Conservation (phyloP, 2,797 vertebrate genomes). For the Eulemur coronatus region DNA sequence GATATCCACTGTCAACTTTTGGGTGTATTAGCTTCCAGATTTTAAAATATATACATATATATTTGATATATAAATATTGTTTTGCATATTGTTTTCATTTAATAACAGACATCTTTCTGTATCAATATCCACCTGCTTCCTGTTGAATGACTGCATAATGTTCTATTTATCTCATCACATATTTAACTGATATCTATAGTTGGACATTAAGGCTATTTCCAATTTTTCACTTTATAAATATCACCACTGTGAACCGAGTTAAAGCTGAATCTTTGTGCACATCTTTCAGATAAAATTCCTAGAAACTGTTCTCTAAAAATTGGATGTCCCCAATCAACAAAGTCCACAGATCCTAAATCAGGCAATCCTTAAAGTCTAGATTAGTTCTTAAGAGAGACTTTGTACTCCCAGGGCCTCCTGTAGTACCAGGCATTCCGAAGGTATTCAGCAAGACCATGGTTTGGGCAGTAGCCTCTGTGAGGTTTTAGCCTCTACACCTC, state of each 20-base stretch:
- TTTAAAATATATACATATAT: background rate
- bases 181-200: background rate
- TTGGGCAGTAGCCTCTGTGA: background rate
- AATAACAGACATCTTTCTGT: conserved; percentile 18
- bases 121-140: background rate
- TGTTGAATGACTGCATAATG: background rate
- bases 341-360: background rate
- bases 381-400: background rate
- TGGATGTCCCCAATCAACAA: background rate
- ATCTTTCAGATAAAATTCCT: background rate
- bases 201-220: background rate
- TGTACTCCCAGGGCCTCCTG: background rate
- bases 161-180: background rate
- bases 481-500: background rate
- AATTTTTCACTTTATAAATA: conserved; percentile 9
- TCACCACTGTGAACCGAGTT: background rate
- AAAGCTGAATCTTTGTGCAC: conserved; percentile 1
- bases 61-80: background rate
- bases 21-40: background rate
- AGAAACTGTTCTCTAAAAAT: background rate
- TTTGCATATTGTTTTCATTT: background rate
- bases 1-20: background rate
- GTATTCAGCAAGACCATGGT: background rate
- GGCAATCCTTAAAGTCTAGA: background rate
- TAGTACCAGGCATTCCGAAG: background rate